phyloP scores from a whole-genome alignment of 2,113 vertebrate genomes.

The Phocoena phocoena region DNA sequence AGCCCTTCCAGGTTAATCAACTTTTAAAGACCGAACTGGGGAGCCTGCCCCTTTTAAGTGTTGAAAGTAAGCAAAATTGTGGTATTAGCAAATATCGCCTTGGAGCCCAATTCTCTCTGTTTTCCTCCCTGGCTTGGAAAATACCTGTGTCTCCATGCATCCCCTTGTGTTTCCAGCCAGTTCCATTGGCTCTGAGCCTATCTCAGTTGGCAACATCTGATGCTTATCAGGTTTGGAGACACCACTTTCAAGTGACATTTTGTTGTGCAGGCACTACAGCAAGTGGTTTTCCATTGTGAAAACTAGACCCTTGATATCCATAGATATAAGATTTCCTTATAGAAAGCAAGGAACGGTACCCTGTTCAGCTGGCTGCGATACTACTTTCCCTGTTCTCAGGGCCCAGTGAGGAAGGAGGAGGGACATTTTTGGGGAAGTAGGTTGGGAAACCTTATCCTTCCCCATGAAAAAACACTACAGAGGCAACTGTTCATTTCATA shows the following conservation, averaged over 20 bases:
- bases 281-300: not conserved
- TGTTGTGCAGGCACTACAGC: not conserved
- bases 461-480: not conserved
- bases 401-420: not conserved
- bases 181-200: not conserved
- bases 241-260: not conserved
- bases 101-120: not conserved
- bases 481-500: not conserved
- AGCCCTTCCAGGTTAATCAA: slow-evolving; percentile 5
- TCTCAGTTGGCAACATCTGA: not conserved
- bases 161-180: not conserved
- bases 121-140: not conserved
- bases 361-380: not conserved
- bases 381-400: not conserved
- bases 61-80: slow-evolving; percentile 17
- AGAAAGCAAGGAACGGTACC: not conserved
- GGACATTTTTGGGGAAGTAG: not conserved
- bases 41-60: slow-evolving; percentile 28
- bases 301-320: not conserved
- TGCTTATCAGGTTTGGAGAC: not conserved
- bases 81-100: slow-evolving; percentile 2
- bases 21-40: not conserved
- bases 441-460: not conserved
- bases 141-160: not conserved
- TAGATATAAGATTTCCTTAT: not conserved